These are phyloP conservation scores for Conomelus anceps DNA, from an alignment of 2,888 invertebrate species.

Conservation along the genomic window DNA sequence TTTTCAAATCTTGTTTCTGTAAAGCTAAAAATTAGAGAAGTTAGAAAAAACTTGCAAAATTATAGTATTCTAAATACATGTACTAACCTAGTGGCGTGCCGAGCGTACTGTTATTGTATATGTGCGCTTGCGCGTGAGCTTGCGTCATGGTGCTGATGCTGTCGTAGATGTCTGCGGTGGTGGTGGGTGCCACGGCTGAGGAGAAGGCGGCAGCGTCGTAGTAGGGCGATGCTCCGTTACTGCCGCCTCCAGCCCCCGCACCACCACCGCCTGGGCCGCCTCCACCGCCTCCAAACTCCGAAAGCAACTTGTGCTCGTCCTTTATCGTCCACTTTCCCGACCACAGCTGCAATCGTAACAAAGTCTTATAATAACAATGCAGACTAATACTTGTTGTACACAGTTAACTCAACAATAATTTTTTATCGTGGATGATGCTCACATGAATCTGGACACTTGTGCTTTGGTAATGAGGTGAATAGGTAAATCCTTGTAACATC, in stretches of 20 bases:
- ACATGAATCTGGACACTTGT: too few species aligned
- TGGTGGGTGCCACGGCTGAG: conserved; percentile 41
- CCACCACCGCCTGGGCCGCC: conserved; percentile 40
- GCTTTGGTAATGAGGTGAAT: too few species aligned
- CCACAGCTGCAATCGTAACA: conserved; percentile 55
- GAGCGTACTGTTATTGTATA: conserved; percentile 68
- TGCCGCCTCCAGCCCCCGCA: conserved; percentile 50
- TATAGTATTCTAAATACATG: neutral
- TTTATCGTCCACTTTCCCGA: conserved; percentile 87
- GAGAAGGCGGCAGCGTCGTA: conserved; percentile 36
- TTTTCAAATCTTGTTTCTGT: too few species aligned
- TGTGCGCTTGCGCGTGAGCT: conserved; percentile 53
- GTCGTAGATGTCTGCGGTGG: conserved; percentile 57
- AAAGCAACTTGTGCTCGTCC: conserved; percentile 81
- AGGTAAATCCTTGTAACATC: too few species aligned
- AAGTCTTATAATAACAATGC: too few species aligned
- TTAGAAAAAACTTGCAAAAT: too few species aligned
- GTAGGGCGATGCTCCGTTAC: conserved; percentile 40
- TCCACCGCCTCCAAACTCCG: conserved; percentile 64
- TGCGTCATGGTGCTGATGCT: conserved; percentile 68
- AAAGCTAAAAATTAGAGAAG: too few species aligned
- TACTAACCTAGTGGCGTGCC: conserved; percentile 34
- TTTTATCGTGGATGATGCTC: too few species aligned
- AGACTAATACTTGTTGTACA: too few species aligned
- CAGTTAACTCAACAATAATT: too few species aligned